A percentile compares a stretch with the other conserved stretches of the same genome.
Evolutionary conservation across 2,888 invertebrate species (phyloP).

Genomic region (Machimus rusticus): DNA sequence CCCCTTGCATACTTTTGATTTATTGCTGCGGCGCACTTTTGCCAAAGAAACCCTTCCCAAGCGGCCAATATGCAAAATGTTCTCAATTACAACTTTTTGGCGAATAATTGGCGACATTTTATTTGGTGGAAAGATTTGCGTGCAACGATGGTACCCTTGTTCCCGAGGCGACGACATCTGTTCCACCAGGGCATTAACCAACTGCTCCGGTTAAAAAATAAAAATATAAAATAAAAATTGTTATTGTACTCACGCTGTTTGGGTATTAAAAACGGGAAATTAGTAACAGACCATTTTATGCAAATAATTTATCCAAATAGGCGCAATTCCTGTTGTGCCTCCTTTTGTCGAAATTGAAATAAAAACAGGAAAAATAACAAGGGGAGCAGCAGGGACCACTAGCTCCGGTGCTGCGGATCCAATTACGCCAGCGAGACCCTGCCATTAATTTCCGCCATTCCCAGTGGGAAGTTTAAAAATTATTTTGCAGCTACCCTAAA

Average conservation of each 20-base stretch:
- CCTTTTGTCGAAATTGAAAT: not conserved
- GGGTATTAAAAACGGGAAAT: not conserved
- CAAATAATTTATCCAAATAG: not conserved
- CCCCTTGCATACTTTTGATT: not conserved
- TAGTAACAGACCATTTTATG: not conserved
- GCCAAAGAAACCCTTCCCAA: not conserved
- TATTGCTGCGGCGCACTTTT: not conserved
- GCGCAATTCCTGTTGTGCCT: not conserved
- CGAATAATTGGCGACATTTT: slow-evolving; percentile 22
- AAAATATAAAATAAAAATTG: not conserved
- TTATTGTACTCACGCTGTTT: not conserved
- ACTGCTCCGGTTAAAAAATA: not conserved
- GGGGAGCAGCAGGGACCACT: not conserved
- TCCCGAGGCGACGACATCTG: not conserved
- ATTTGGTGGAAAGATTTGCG: slow-evolving; percentile 3
- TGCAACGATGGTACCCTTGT: not conserved
- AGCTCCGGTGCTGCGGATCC: not conserved
- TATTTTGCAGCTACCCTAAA: slow-evolving; percentile 5
- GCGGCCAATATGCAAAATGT: slow-evolving; percentile 1
- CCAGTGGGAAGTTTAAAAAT: slow-evolving; percentile 25
- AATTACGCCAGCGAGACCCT: slow-evolving; percentile 13
- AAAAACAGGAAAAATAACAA: not conserved
- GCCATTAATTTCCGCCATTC: slow-evolving; percentile 20
- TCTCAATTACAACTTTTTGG: slow-evolving; percentile 16
- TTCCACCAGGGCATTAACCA: not conserved